Percentiles rank a stretch among this genome's conserved stretches.
phyloP scores from a whole-genome alignment of 2,888 invertebrate species.

The Clistopyga incitator region DNA sequence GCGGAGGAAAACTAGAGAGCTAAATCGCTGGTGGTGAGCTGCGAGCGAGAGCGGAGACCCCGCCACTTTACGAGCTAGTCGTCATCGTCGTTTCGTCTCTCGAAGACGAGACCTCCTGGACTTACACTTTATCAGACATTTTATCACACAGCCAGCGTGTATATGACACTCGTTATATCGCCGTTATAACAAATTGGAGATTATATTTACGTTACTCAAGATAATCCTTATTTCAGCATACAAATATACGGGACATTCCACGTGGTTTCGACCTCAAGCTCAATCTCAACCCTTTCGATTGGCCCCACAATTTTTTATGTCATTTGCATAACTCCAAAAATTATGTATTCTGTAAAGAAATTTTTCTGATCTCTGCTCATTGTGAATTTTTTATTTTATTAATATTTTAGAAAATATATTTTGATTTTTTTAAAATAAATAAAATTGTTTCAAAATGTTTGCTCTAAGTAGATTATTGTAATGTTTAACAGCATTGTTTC shows the following conservation, averaged over 20 bases:
- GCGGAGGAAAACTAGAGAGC: conserved; percentile 53
- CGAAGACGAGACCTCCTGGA: conserved; percentile 8
- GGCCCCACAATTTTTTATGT: no score
- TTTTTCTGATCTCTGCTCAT: no score
- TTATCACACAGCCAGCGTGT: background rate
- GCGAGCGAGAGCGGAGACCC: conserved; percentile 14
- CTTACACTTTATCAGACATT: conserved; percentile 16
- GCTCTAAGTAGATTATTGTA: no score
- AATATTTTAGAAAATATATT: no score
- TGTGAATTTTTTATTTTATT: no score
- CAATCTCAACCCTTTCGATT: no score
- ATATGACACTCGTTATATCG: background rate
- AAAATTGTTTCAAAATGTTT: no score
- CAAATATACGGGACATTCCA: background rate
- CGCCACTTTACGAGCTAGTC: conserved; percentile 55
- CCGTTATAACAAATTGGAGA: conserved; percentile 9
- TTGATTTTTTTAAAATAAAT: no score
- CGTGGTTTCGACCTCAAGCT: no score
- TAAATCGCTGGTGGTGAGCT: conserved; percentile 14
- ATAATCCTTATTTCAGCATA: conserved; percentile 23
- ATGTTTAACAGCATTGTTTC: no score
- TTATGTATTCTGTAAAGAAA: no score
- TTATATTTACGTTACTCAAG: conserved; percentile 7
- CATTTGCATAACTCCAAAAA: no score
- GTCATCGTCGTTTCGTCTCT: conserved; percentile 33